Base-by-base conservation (phyloP, 2,888 invertebrate species). In the Pachymerium ferrugineum region DNA sequence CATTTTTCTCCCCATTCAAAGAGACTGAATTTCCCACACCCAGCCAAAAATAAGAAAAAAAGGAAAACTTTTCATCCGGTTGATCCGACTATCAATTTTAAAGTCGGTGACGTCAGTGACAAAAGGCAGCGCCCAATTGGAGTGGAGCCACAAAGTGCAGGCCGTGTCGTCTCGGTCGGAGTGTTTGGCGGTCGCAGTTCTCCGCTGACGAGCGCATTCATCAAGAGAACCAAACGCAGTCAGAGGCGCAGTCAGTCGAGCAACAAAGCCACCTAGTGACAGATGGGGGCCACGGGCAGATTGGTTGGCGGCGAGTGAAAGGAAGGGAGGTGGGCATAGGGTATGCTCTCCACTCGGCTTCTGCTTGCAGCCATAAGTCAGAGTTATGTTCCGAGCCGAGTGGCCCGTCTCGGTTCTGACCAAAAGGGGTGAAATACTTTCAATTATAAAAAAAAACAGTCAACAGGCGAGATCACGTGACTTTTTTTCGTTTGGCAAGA, bases 61-160 rank as follows among this genome's bases (percentile, higher is more conserved):
- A 12, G 12, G 22, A 38, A 16, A 19, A 19, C 4, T 8, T 47
- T 47, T 47, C 16, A 22, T 47, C 47, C 47, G 10, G 1, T 47
- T 47, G 47, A 47, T 47, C 47, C 47, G 47, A 47, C 47, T 47
- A 47, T 47, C 47, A 47, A 47, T 47, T 47, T 47, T 47, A 47
- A 47, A 47, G 47, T 47, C 47, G 10, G 47, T 47, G 47, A 19
- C 47, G 47, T 47, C 47, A 47, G 47, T 47, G 47, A 47, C 22
- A 22, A 47, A 47, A 47, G 47, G 47, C 47, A 47, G 16, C 47
- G 47, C 47, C 47, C 47, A 47, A 47, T 47, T 47, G 47, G 3
- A 47, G 47, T 47, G 6, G 47, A 47, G 47, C 47, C 47, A 47
- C 47, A 47, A 47, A 47, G 47, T 47, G 19, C 47, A 22, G 47